Evolutionary conservation across 1,140 invertebrate genomes (phyloP).

Genomic region (Drosophila parabipectinata): DNA sequence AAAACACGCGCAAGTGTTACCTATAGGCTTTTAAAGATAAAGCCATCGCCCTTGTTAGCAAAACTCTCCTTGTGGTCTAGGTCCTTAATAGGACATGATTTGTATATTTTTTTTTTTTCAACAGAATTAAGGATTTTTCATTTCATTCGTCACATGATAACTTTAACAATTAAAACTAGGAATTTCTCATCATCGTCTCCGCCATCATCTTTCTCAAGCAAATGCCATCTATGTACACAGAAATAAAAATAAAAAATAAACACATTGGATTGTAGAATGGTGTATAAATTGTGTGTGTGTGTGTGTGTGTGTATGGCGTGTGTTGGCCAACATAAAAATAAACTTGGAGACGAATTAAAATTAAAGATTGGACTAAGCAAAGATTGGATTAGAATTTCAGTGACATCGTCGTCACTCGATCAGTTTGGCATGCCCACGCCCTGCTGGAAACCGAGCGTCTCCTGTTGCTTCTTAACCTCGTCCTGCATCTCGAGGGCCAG

Average conservation of each 20-base stretch:
- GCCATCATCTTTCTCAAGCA: background rate
- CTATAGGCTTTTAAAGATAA: background rate
- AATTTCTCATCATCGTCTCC: slow-evolving; percentile 39
- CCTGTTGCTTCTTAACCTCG: slow-evolving; percentile 86
- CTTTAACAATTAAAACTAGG: slow-evolving; percentile 76
- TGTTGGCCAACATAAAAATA: slow-evolving; percentile 3
- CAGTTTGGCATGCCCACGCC: slow-evolving; percentile 84
- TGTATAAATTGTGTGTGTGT: background rate
- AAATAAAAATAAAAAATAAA: slow-evolving; percentile 6
- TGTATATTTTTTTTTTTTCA: slow-evolving; percentile 24
- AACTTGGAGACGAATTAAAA: slow-evolving; percentile 8
- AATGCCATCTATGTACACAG: slow-evolving; percentile 47
- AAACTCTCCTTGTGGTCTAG: slow-evolving; percentile 26
- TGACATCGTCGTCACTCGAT: slow-evolving; percentile 14
- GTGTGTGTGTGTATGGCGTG: background rate
- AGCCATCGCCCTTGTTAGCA: background rate
- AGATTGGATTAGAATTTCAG: background rate
- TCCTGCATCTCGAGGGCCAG: slow-evolving; percentile 89
- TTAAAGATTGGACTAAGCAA: slow-evolving; percentile 18
- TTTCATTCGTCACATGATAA: slow-evolving; percentile 43
- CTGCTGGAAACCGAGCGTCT: slow-evolving; percentile 88
- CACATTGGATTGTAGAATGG: background rate
- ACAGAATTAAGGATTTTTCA: slow-evolving; percentile 36
- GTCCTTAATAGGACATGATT: slow-evolving; percentile 44
- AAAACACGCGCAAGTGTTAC: slow-evolving; percentile 30